Conservation (phyloP, 2,888 invertebrate species). For the Antheraea assamensis region DNA sequence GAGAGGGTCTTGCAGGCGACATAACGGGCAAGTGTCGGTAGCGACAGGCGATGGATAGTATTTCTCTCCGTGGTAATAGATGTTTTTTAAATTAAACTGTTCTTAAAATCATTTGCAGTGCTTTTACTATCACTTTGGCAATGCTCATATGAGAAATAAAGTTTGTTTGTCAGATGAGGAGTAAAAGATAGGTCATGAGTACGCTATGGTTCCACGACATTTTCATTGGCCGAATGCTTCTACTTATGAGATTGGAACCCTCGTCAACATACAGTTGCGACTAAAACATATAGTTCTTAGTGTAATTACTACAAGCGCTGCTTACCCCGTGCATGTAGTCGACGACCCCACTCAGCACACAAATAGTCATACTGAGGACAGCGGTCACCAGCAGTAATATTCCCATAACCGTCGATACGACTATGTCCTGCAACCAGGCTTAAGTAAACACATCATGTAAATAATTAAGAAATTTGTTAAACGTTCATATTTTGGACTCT, state of each 20-base stretch:
- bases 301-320: background rate
- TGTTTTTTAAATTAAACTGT: too few species aligned
- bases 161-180: too few species aligned
- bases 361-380: constrained; percentile 45
- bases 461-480: background rate
- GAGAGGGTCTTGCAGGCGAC: too few species aligned
- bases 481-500: too few species aligned
- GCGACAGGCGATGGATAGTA: too few species aligned
- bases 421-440: constrained; percentile 46
- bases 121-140: too few species aligned
- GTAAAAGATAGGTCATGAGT: too few species aligned
- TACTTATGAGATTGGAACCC: background rate
- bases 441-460: background rate
- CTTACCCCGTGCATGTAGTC: constrained; percentile 49
- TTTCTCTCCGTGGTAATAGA: too few species aligned
- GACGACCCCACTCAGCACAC: constrained; percentile 33
- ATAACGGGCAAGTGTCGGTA: too few species aligned
- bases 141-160: too few species aligned
- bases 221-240: background rate
- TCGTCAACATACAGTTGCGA: background rate
- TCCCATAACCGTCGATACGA: constrained; percentile 48
- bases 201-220: too few species aligned
- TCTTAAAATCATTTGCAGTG: too few species aligned
- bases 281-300: background rate
- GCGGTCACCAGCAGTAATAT: constrained; percentile 47